Evolutionary conservation across 2,888 invertebrate genomes (phyloP), one percentile per base, ranked within the genome.

Genomic region (Chironomus tentans): DNA sequence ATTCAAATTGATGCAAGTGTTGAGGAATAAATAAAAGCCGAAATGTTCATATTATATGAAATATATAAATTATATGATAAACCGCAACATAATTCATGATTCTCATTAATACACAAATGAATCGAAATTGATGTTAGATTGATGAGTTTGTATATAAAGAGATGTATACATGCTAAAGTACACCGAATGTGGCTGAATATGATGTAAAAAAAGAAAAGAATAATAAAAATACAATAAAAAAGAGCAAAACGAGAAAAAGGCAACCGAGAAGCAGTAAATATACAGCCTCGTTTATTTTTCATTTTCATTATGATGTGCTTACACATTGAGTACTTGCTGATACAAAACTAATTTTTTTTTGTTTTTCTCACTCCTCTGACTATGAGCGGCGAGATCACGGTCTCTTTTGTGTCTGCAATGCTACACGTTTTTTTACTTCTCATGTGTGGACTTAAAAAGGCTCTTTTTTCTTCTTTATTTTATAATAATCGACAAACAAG

Each of bases 51-150:
- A 5, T 28, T 28, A 28, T 28, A 38, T 38, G 38, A 10, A 38
- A 38, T 10, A 68, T 28, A 68, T 48, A 76, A 76, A 76, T 76
- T 76, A 76, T 56, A 69, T 24, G 68, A 76, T 74, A 76, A 73
- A 76, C 76, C 76, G 46, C 76, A 76, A 69, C 76, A 69, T 68
- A 76, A 76, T 69, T 69, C 68, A 76, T 69, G 56, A 69, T 76
- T 69, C 68, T 69, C 18, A 76, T 69, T 69, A 76, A 69, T 69
- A 69, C 69, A 50, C 68, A 69, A 50, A 76, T 68, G 76, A 76
- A 69, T 76, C 69, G 76, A 68, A 76, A 76, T 76, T 76, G 76
- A 69, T 69, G 76, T 76, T 68, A 76, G 76, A 76, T 76, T 76
- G 76, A 76, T 76, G 76, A 76, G 68, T 76, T 46, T 69, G 69